These are phyloP conservation scores for Drosophila kurseongensis DNA, from an alignment of 1,140 invertebrate genomes.

Conservation along the genomic window DNA sequence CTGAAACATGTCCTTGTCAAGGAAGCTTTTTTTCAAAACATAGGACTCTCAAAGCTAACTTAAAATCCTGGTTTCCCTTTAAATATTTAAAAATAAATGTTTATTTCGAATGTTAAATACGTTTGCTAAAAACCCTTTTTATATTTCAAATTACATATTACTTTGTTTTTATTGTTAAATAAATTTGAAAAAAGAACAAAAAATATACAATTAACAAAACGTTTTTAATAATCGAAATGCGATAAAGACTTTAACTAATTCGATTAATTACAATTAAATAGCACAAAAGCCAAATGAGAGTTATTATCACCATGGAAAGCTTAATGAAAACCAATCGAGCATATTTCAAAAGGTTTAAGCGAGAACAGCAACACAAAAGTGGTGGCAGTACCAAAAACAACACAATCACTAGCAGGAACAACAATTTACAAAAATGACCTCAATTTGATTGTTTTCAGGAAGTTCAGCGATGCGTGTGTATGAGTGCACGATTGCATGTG, in stretches of 20 bases:
- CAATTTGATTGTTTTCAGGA: conserved; percentile 61
- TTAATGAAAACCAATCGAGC: conserved; percentile 43
- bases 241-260: conserved; percentile 7
- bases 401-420: conserved; percentile 27
- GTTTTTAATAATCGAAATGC: neutral
- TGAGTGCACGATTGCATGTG: conserved; percentile 15
- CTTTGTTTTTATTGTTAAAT: too few species aligned
- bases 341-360: conserved; percentile 34
- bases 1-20: too few species aligned
- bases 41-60: too few species aligned
- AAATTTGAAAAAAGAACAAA: too few species aligned
- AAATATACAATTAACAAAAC: neutral
- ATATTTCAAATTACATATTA: too few species aligned
- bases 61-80: too few species aligned
- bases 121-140: too few species aligned
- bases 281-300: neutral
- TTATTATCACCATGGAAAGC: conserved; percentile 26
- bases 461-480: conserved; percentile 41
- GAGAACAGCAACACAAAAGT: conserved; percentile 14
- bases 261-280: conserved; percentile 20
- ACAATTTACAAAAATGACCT: conserved; percentile 57
- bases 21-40: too few species aligned
- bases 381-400: conserved; percentile 19
- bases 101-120: too few species aligned
- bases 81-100: too few species aligned